Evolutionary conservation across 2,888 invertebrate species (phyloP), one percentile per base, ranked within the genome.

Genomic region (Cetonia aurata): DNA sequence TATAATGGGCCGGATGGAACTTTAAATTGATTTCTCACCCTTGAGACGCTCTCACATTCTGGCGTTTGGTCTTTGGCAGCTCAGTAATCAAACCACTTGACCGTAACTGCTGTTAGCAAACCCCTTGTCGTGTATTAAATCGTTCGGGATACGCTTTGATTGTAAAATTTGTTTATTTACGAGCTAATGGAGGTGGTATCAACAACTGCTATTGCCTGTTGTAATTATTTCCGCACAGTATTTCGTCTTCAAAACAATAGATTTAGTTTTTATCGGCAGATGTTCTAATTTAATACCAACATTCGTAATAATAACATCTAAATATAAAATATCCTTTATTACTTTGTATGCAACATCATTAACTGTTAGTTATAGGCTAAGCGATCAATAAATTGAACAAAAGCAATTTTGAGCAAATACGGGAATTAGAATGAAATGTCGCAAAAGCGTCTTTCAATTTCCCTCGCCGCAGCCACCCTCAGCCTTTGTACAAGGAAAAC

Each of bases 11-110:
- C 75, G 76, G 77, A 75, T 74, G 76, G 79, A 81, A 81, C 78
- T 81, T 80, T 79, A 81, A 81, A 81, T 81, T 81, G 81, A 81
- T 81, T 81, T 81, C 80, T 79, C 78, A 76, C 77, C 78, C 79
- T 80, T 78, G 78, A 78, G 41, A 50, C 78, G 79, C 76, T 76
- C 74, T 77, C 77, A 77, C 79, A 77, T 77, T 78, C 78, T 75
- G 78, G 77, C 78, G 79, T 79, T 81, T 76, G 78, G 78, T 76
- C 77, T 78, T 78, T 81, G 81, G 81, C 81, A 81, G 81, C 77
- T 81, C 76, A 67, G 79, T 80, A 80, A 81, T 81, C 80, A 80
- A 80, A 80, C 78, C 81, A 80, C 81, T 81, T 81, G 81, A 80
- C 81, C 78, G 75, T 76, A 71, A 70, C 73, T 71, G 73, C 59